Base-by-base conservation (phyloP, 2,797 vertebrate species). In the Falco novaeseelandiae region DNA sequence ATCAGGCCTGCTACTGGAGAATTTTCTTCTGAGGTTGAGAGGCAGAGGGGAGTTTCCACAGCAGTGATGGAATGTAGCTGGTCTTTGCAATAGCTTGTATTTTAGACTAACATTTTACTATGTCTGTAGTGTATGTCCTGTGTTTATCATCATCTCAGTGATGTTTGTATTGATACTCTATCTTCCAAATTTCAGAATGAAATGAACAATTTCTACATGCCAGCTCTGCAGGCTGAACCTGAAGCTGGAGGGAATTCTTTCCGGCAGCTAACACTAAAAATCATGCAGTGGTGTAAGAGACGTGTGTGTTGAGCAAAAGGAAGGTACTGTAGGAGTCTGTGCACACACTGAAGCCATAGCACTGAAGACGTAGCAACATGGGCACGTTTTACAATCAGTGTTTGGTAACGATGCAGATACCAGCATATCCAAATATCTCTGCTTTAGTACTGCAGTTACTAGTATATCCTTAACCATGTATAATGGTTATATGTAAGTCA, bases 341-440 rank as follows among this genome's bases (percentile, higher is more conserved):
- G 58, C n/a, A 7, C 10, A 3, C 4, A 7, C 51, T 82, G 51
- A 38, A 77, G 23, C 22, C 3, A 3, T 1, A 30, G 15, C 36
- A 18, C 16, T 8, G 46, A 21, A 69, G 40, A 26, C 2, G 2
- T 1, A 17, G 44, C 32, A 16, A 0, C 0, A 3, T 12, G 14
- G 34, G 34, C 49, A 51, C 1, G 1, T 40, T 79, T 32, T 42
- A 27, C 48, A 16, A 2, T 6, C 21, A 5, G 9, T 19, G 40
- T 74, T 82, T 72, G 83, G 4, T 59, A 76, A 40, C 46, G 34
- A 3, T 9, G 17, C 21, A 19, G 26, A 10, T 23, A n/a, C 10
- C 38, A 36, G 42, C 34, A 12, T 2, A 26, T 32, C 51, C 44
- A 32, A 59, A 55, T 10, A 34, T 2, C 69, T 54, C 67, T 2